Conservation (phyloP, 2,797 vertebrate genomes). For the Anas acuta region DNA sequence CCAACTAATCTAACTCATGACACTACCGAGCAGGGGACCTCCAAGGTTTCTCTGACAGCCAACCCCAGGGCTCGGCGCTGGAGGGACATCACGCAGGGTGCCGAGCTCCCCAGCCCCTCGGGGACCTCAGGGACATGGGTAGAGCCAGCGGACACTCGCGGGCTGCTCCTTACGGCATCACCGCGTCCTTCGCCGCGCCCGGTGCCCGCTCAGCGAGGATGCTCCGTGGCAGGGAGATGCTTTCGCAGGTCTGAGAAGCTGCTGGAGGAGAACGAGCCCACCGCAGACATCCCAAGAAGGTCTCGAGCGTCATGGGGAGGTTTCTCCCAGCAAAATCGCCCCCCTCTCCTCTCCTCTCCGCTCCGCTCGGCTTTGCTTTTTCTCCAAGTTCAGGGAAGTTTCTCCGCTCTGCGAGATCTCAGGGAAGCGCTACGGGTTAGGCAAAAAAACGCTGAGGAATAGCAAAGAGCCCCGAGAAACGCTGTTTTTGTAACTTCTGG, state of each 20-base stretch:
- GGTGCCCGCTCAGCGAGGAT: neutral
- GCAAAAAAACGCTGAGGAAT: neutral
- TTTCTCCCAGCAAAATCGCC: neutral
- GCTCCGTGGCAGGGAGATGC: neutral
- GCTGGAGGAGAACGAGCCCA: neutral
- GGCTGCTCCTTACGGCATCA: neutral
- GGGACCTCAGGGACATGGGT: neutral
- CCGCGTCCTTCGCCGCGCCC: neutral
- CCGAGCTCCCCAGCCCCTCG: neutral
- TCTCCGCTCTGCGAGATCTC: neutral
- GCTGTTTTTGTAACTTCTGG: neutral
- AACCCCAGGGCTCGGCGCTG: constrained; percentile 24
- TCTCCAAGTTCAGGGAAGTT: neutral
- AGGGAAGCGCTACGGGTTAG: neutral
- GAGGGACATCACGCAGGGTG: neutral
- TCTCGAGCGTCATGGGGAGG: constrained; percentile 8
- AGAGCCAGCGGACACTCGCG: neutral
- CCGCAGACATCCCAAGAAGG: neutral
- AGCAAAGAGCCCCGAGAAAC: neutral
- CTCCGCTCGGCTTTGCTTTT: neutral
- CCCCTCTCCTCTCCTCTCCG: neutral
- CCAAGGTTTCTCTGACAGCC: constrained; percentile 73
- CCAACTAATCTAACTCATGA: constrained; percentile 75
- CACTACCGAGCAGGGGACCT: constrained; percentile 70
- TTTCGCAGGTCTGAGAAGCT: neutral